Conservation (phyloP, 2,888 invertebrate genomes). For the Melipona bicolor region DNA sequence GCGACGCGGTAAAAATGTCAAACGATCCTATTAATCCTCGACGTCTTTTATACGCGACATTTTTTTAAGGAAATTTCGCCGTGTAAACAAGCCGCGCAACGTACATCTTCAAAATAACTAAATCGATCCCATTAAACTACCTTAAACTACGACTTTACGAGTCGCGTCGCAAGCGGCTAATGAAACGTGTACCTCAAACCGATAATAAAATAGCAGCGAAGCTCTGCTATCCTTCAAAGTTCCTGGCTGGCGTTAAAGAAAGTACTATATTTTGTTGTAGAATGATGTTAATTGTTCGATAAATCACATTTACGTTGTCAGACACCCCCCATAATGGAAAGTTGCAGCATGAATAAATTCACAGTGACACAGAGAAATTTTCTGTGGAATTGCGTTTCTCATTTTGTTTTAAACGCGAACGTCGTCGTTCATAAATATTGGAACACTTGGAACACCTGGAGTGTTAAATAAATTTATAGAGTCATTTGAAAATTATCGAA, state of each 20-base stretch:
- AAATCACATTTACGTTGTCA: conserved; percentile 8
- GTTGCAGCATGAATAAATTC: background rate
- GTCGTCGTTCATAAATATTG: background rate
- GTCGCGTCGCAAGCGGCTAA: conserved; percentile 24
- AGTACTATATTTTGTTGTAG: background rate
- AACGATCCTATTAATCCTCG: conserved; percentile 41
- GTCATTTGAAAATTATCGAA: background rate
- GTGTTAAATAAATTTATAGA: background rate
- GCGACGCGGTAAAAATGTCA: conserved; percentile 34
- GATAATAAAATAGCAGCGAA: conserved; percentile 31
- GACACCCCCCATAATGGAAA: background rate
- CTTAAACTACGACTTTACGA: conserved; percentile 36
- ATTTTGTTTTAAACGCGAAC: background rate
- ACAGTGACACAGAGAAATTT: background rate
- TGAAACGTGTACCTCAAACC: conserved; percentile 30
- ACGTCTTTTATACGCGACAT: conserved; percentile 37
- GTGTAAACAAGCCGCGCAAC: conserved; percentile 33
- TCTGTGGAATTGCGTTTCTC: background rate
- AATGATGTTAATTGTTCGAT: conserved; percentile 10
- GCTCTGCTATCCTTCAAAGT: background rate
- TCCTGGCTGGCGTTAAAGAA: background rate
- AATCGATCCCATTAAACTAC: conserved; percentile 52
- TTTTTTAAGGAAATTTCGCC: conserved; percentile 46
- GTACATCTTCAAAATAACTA: conserved; percentile 28
- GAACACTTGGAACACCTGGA: background rate